A percentile compares a stretch with the other conserved stretches of the same genome.
Evolutionary conservation across 2,888 invertebrate species (phyloP).

Genomic region (Melanargia galathea): DNA sequence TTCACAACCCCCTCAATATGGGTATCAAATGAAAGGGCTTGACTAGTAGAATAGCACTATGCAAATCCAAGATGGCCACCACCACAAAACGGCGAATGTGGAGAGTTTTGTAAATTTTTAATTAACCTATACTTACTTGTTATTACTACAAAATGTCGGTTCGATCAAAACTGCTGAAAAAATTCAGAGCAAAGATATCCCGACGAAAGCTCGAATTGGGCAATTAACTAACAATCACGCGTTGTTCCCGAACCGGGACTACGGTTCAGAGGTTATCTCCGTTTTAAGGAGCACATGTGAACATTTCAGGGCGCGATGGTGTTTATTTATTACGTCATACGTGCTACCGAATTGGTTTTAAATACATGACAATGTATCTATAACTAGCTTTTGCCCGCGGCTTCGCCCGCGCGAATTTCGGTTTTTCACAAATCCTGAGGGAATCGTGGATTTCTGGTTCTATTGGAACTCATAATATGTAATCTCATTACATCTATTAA

Average conservation of each 20-base stretch:
- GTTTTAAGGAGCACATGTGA: constrained; percentile 37
- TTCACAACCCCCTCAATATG: too few species aligned
- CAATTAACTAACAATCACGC: constrained; percentile 35
- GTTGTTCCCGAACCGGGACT: constrained; percentile 25
- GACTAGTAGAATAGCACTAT: too few species aligned
- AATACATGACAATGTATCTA: too few species aligned
- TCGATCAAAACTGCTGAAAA: constrained; percentile 3
- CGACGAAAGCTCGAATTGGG: constrained; percentile 36
- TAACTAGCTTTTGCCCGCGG: too few species aligned
- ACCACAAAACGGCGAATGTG: too few species aligned
- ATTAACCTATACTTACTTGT: not conserved
- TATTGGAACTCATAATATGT: too few species aligned
- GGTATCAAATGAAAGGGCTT: too few species aligned
- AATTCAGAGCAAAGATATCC: constrained; percentile 20
- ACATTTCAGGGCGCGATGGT: constrained; percentile 27
- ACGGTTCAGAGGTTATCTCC: constrained; percentile 44
- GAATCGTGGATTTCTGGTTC: too few species aligned
- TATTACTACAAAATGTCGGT: not conserved
- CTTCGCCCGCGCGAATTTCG: too few species aligned
- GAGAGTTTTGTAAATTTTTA: not conserved
- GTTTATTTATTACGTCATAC: constrained; percentile 34
- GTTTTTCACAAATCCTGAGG: too few species aligned
- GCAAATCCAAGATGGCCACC: too few species aligned
- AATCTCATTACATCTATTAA: too few species aligned
- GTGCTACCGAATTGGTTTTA: constrained; percentile 1